phyloP scores from a whole-genome alignment of 2,888 invertebrate species.

The Ceramica pisi region DNA sequence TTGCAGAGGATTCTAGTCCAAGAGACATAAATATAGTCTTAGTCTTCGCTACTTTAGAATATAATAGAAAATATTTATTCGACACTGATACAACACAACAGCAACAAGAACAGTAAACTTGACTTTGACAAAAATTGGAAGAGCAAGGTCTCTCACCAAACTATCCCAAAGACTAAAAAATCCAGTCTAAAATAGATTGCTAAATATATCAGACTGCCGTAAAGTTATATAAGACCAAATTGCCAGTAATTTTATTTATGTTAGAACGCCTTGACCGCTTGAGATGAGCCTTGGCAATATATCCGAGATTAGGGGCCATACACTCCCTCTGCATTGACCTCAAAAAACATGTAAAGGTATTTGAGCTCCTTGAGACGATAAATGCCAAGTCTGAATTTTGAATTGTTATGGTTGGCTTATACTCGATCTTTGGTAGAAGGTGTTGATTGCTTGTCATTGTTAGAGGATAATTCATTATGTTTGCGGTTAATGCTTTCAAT shows the following conservation, averaged over 20 bases:
- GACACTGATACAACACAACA: no score
- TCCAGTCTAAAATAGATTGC: background rate
- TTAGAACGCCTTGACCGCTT: conserved; percentile 50
- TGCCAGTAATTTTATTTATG: conserved; percentile 18
- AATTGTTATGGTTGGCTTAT: background rate
- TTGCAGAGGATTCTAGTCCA: background rate
- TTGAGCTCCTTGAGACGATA: conserved; percentile 49
- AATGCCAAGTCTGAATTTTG: conserved; percentile 55
- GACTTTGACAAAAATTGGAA: conserved; percentile 8
- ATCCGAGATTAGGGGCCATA: conserved; percentile 43
- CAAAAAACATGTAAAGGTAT: conserved; percentile 30
- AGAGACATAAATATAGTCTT: no score
- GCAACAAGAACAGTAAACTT: background rate
- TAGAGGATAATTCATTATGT: background rate
- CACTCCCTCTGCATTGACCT: conserved; percentile 50
- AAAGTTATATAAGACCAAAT: conserved; percentile 31
- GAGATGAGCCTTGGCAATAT: conserved; percentile 29
- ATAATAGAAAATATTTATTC: no score
- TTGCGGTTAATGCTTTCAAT: background rate
- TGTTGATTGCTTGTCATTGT: background rate
- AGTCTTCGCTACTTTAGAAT: no score
- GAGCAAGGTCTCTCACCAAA: conserved; percentile 20
- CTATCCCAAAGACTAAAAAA: background rate
- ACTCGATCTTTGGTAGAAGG: background rate
- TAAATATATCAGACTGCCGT: background rate